These are phyloP conservation scores for Poliocrania exsul DNA, from an alignment of 2,797 vertebrate genomes.

Conservation along the genomic window DNA sequence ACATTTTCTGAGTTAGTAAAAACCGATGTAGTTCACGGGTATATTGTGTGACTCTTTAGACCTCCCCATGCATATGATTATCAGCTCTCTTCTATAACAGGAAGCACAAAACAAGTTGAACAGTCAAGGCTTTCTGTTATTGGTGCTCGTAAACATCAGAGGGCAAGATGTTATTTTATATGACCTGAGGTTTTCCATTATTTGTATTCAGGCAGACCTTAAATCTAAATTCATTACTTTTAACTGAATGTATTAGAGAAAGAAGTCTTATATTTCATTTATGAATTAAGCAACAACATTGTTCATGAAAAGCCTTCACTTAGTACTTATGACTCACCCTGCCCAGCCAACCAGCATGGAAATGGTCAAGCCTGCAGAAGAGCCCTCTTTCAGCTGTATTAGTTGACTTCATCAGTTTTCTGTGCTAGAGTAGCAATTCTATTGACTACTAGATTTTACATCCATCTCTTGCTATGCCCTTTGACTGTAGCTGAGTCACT, in stretches of 20 bases:
- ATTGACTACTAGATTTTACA: background rate
- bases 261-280: background rate
- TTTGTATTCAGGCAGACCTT: background rate
- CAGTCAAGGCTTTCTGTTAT: background rate
- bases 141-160: background rate
- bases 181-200: background rate
- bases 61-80: background rate
- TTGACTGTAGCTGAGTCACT: background rate
- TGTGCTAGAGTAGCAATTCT: background rate
- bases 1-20: background rate
- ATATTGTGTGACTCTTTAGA: background rate
- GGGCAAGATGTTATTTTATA: background rate
- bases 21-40: background rate
- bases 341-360: fast-evolving
- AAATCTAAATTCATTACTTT: background rate
- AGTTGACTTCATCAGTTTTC: background rate
- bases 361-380: background rate
- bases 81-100: background rate
- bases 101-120: background rate
- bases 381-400: background rate
- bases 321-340: background rate
- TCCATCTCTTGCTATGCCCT: background rate
- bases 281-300: background rate
- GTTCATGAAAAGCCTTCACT: background rate
- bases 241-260: background rate